Base-by-base conservation (phyloP, 1,140 invertebrate species). In the Drosophila ironensis region DNA sequence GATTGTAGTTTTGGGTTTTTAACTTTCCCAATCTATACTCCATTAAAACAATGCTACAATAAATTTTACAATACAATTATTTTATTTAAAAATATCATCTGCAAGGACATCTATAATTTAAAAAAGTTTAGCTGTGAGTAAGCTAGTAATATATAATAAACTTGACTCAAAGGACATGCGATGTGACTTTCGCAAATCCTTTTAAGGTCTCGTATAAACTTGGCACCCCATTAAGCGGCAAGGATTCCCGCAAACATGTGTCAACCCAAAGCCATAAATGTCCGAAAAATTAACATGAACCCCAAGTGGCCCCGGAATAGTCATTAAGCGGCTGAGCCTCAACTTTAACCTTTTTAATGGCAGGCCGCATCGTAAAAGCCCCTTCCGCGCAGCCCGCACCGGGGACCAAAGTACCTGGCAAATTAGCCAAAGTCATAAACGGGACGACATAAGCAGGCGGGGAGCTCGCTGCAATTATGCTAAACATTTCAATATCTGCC, bases 331-430 rank as follows among this genome's bases (percentile, higher is more conserved):
- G 24, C 60, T 64, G 33, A 64, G 56, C 53, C 69, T 78, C 73
- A 82, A 84, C 77, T 84, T 78, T 84, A 82, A 84, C 78, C 80
- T 73, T 84, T 84, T 82, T 82, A 84, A 82, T 82, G 69, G 52
- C 44, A 44, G 53, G 17, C 66, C 72, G 63, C 54, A 53, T 44
- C 69, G 64, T 81, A 66, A 78, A 72, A 63, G 9, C 33, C 30
- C 6, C 30, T 12, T 14, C 30, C 11, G 1, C 30, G 2, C 45
- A 2, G 11, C 45, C 16, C 52, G 8, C 37, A 33, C 22, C 30
- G 25, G n/a, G n/a, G n/a, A n/a, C n/a, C n/a, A n/a, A n/a, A n/a
- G n/a, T n/a, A 56, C 59, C 30, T 47, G 28, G 40, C 12, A 48
- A 71, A 71, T 82, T 82, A 82, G 69, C 69, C 38, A 64, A 37